Percentiles rank a stretch among this genome's conserved stretches.
Evolutionary conservation across 2,113 vertebrate genomes (phyloP).

Genomic region (Ageneiosus marmoratus): DNA sequence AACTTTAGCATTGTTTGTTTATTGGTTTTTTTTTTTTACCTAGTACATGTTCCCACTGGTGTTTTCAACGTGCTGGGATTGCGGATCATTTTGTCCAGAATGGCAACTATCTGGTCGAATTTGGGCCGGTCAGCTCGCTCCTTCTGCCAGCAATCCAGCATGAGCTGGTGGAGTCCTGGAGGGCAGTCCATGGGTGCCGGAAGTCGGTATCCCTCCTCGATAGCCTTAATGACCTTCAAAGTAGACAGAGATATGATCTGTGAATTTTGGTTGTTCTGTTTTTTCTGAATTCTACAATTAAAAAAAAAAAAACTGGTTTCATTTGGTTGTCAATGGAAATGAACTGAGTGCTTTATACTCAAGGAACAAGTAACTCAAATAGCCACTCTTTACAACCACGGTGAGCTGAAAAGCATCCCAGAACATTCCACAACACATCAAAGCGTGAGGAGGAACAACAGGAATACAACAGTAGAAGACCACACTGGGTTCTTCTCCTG

Average conservation of each 20-base stretch:
- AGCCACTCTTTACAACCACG: not conserved
- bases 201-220: constrained; percentile 97
- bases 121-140: constrained; percentile 95
- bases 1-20: not conserved
- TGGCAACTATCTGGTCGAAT: constrained; percentile 96
- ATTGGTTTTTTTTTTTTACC: constrained; percentile 74
- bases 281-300: too few species aligned
- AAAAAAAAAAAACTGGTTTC: too few species aligned
- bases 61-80: constrained; percentile 98
- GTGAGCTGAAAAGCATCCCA: not conserved
- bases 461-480: not conserved
- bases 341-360: too few species aligned
- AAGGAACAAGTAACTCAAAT: not conserved
- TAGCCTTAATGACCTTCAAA: constrained; percentile 95
- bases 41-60: constrained; percentile 90
- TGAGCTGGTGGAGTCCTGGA: constrained; percentile 93
- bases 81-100: constrained; percentile 99
- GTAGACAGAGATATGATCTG: not conserved
- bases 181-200: constrained; percentile 99
- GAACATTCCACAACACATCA: not conserved
- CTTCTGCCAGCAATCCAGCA: constrained; percentile 99
- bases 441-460: not conserved
- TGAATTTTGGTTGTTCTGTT: not conserved
- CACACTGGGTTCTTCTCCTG: too few species aligned
- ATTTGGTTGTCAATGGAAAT: too few species aligned